Percentiles rank a stretch among this genome's conserved stretches.
Evolutionary conservation across 2,797 vertebrate species (phyloP).

Genomic region (Otolemur crassicaudatus): DNA sequence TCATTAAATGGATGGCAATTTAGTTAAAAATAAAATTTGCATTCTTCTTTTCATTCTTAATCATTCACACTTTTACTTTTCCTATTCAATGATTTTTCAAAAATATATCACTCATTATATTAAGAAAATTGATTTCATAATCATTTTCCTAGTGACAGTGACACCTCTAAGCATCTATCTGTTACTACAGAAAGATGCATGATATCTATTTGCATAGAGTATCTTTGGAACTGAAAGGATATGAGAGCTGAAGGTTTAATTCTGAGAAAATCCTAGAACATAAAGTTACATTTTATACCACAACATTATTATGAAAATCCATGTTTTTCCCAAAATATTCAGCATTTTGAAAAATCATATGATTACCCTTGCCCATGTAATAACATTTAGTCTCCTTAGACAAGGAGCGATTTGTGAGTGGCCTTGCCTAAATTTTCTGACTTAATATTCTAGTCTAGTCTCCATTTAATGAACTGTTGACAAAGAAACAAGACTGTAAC

Average conservation of each 20-base stretch:
- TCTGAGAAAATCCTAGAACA: neutral
- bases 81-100: neutral
- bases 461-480: neutral
- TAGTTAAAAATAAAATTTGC: neutral
- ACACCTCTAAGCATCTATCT: neutral
- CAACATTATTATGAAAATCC: neutral
- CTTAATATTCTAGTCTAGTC: neutral
- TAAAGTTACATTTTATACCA: neutral
- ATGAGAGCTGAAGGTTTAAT: neutral
- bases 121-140: slow-evolving; percentile 6
- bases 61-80: neutral
- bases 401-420: neutral
- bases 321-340: neutral
- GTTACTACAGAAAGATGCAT: neutral
- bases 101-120: neutral
- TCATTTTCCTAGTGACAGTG: neutral
- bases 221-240: neutral
- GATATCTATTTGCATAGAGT: neutral
- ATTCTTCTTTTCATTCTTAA: neutral
- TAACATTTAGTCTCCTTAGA: neutral
- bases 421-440: neutral
- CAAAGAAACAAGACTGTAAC: neutral
- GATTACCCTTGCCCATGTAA: neutral
- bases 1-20: slow-evolving; percentile 67
- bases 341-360: neutral